Evolutionary conservation across 2,113 vertebrate species (phyloP).

Genomic region (Heliornis fulica): DNA sequence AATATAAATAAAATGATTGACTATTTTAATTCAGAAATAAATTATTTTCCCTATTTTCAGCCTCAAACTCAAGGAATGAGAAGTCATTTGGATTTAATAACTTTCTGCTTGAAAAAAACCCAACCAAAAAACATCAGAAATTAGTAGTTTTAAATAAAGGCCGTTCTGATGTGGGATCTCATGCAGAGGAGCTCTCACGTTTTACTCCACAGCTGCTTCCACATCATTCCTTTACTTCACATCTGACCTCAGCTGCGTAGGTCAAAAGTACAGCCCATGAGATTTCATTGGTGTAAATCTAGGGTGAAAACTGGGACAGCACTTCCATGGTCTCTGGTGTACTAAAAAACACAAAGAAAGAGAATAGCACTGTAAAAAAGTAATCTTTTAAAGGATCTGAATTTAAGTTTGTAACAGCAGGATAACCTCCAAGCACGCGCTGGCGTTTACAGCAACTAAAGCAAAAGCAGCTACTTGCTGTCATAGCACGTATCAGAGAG

Average conservation of each 20-base stretch:
- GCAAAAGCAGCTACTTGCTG: not conserved
- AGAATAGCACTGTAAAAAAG: not conserved
- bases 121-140: not conserved
- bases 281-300: not conserved
- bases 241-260: not conserved
- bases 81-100: not conserved
- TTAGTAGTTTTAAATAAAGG: not conserved
- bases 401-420: not conserved
- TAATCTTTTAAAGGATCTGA: not conserved
- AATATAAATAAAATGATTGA: not conserved
- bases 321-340: not conserved
- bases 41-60: not conserved
- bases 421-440: not conserved
- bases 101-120: not conserved
- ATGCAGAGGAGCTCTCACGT: not conserved
- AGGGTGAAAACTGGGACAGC: not conserved
- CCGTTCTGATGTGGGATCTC: not conserved
- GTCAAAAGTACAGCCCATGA: not conserved
- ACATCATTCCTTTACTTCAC: not conserved
- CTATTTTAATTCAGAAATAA: not conserved
- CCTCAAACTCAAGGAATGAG: not conserved
- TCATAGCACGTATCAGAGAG: not conserved
- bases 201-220: conserved; percentile 3
- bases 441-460: not conserved
- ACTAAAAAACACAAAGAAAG: not conserved